Percentiles rank a stretch among this genome's conserved stretches.
phyloP scores from a whole-genome alignment of 2,797 vertebrate species.

The Myripristis jacobus region DNA sequence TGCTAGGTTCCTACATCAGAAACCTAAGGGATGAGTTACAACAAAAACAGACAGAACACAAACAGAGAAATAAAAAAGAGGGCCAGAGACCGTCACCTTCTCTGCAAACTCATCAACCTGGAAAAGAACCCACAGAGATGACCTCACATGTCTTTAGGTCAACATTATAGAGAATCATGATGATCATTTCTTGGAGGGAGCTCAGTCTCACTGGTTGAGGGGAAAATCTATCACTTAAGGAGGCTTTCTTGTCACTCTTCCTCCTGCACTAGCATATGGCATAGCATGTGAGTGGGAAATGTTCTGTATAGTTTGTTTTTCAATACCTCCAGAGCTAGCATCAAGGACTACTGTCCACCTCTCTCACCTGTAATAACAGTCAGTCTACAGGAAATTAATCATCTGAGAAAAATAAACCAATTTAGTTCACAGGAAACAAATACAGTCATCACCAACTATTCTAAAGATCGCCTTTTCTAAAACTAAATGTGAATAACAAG shows the following conservation, averaged over 20 bases:
- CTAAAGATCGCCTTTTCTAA: neutral
- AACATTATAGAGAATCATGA: conserved; percentile 47
- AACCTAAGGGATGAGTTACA: conserved; percentile 78
- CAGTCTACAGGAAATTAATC: conserved; percentile 39
- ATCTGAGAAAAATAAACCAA: conserved; percentile 33
- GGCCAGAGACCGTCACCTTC: conserved; percentile 89
- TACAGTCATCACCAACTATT: neutral
- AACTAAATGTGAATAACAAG: neutral
- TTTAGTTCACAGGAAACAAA: conserved; percentile 16
- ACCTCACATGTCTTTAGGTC: conserved; percentile 62
- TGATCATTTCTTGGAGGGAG: conserved; percentile 19
- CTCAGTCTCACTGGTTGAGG: conserved; percentile 13
- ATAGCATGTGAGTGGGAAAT: neutral
- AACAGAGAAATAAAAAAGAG: conserved; percentile 75
- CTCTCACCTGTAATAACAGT: conserved; percentile 32
- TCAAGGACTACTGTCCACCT: conserved; percentile 25
- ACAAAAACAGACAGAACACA: conserved; percentile 77
- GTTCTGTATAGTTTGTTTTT: conserved; percentile 9
- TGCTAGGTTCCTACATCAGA: conserved; percentile 83
- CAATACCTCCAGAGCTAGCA: conserved; percentile 28
- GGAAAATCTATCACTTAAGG: conserved; percentile 5
- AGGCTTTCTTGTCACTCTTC: neutral
- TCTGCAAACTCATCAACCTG: conserved; percentile 91
- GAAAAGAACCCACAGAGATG: conserved; percentile 85
- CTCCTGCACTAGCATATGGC: neutral